A percentile compares a stretch with the other conserved stretches of the same genome.
Evolutionary conservation across 1,140 invertebrate genomes (phyloP).

Genomic region (Pogonomyrmex barbatus): DNA sequence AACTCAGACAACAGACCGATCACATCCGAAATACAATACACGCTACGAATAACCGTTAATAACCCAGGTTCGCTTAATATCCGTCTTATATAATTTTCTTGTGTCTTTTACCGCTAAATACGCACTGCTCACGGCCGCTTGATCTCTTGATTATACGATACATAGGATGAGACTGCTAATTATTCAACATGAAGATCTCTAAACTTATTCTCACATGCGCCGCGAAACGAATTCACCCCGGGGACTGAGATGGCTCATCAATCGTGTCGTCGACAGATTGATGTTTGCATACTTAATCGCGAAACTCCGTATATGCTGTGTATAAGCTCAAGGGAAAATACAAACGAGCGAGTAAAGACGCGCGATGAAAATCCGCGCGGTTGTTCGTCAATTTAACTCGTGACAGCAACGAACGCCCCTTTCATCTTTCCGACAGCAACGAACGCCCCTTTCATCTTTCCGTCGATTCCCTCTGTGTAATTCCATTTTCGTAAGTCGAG

Average conservation of each 20-base stretch:
- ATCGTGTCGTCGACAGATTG: slow-evolving; percentile 39
- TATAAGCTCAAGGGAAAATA: slow-evolving; percentile 22
- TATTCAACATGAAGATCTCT: slow-evolving; percentile 78
- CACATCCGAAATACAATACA: slow-evolving; percentile 73
- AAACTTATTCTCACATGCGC: slow-evolving; percentile 77
- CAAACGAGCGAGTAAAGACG: slow-evolving; percentile 2
- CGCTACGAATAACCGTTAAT: slow-evolving; percentile 62
- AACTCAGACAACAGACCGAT: slow-evolving; percentile 74
- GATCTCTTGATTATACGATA: slow-evolving; percentile 81
- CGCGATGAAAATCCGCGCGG: background rate
- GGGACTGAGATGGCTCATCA: slow-evolving; percentile 63
- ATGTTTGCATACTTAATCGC: slow-evolving; percentile 29
- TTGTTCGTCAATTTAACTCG: slow-evolving; percentile 1
- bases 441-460: background rate
- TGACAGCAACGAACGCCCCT: background rate
- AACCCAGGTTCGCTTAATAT: slow-evolving; percentile 60
- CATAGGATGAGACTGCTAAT: slow-evolving; percentile 81
- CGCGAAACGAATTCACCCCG: slow-evolving; percentile 73
- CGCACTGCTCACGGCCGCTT: slow-evolving; percentile 78
- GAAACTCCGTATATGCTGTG: slow-evolving; percentile 46
- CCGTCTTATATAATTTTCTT: slow-evolving; percentile 64
- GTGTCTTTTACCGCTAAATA: slow-evolving; percentile 76
- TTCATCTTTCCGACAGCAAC: background rate
- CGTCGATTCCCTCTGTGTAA: background rate
- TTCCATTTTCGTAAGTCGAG: background rate